These are phyloP conservation scores for Gymnogyps californianus DNA, from an alignment of 2,113 vertebrate genomes.

Conservation along the genomic window DNA sequence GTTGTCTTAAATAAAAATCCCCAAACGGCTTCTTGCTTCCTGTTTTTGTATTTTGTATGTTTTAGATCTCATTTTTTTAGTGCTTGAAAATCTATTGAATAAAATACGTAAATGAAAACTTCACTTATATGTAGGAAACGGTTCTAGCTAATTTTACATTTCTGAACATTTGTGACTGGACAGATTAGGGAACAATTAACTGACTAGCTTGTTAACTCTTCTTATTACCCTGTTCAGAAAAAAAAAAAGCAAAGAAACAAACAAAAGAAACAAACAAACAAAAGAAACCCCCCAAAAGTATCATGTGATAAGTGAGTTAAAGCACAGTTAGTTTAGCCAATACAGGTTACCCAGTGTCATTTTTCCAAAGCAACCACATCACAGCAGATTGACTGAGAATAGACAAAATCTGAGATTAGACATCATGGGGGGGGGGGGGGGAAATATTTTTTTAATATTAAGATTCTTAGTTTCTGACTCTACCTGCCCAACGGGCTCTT, in stretches of 20 bases:
- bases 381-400: neutral
- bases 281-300: accelerated
- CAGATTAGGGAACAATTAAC: neutral
- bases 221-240: neutral
- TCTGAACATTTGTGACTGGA: neutral
- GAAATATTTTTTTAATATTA: neutral
- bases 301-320: neutral
- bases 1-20: neutral
- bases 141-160: neutral
- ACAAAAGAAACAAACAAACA: neutral
- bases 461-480: neutral
- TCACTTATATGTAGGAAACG: neutral
- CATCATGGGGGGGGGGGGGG: neutral
- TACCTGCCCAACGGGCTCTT: neutral
- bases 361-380: neutral
- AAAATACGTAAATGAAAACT: neutral
- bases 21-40: neutral
- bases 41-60: neutral
- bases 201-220: neutral
- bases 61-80: neutral
- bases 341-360: neutral
- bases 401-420: neutral
- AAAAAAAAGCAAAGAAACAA: neutral
- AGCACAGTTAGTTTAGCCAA: neutral
- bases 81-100: neutral